Evolutionary conservation across 2,888 invertebrate species (phyloP).

Genomic region (Hoplodrina blanda): DNA sequence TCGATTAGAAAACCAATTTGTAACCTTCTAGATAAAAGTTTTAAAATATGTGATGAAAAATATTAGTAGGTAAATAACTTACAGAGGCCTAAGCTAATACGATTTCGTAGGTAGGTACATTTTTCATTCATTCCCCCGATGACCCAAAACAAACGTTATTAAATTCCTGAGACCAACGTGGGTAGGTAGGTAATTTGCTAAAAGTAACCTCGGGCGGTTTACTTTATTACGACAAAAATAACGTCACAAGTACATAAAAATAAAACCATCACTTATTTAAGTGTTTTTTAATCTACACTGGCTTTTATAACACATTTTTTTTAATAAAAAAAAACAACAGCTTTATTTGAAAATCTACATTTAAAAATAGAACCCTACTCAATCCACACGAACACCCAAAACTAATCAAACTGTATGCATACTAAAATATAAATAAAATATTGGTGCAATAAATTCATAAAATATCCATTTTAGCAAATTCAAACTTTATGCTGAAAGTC

Average conservation of each 20-base stretch:
- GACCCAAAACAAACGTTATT: conserved; percentile 58
- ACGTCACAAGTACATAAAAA: conserved; percentile 16
- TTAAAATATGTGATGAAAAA: neutral
- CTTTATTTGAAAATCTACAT: too few relatives aligned
- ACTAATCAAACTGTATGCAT: conserved; percentile 49
- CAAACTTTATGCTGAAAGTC: conserved; percentile 24
- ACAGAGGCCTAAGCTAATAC: conserved; percentile 26
- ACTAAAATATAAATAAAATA: conserved; percentile 36
- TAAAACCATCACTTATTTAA: neutral
- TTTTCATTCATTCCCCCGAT: conserved; percentile 51
- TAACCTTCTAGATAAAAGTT: neutral
- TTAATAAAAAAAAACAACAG: neutral
- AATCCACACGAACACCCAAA: conserved; percentile 9
- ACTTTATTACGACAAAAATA: conserved; percentile 31
- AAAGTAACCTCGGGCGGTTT: conserved; percentile 48
- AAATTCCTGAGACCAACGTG: conserved; percentile 47
- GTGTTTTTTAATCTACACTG: neutral
- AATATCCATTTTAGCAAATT: conserved; percentile 9
- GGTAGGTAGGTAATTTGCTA: conserved; percentile 43
- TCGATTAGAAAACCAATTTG: neutral
- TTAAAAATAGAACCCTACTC: neutral
- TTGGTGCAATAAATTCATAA: conserved; percentile 39
- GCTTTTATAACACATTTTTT: neutral
- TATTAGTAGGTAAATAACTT: conserved; percentile 26
- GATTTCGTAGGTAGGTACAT: conserved; percentile 21